Base-by-base conservation (phyloP, 1,140 invertebrate genomes). In the Antheraea mylitta region DNA sequence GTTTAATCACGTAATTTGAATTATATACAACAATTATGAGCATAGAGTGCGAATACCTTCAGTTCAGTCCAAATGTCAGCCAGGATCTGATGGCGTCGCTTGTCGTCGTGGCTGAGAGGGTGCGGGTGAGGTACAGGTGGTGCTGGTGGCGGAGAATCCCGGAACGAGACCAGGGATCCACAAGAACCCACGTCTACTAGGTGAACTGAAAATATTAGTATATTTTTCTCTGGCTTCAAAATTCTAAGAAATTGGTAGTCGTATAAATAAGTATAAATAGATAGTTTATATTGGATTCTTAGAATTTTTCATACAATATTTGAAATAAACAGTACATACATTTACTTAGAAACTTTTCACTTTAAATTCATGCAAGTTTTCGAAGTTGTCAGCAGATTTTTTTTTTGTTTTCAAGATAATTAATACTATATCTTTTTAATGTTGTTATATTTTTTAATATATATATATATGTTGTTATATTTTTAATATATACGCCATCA, bases 41-140 rank as follows among this genome's bases (percentile, higher is more conserved):
- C n/a, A n/a, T n/a, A n/a, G n/a, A n/a, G n/a, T n/a, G n/a, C n/a
- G n/a, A n/a, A 45, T 79, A 90, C 89, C 86, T 94, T 94, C 18
- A 94, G 78, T 76, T 94, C 94, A 64, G 93, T 94, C 93, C 94
- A 94, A 45, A 94, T 91, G 66, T 94, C 92, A 7, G 93, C 90
- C n/a, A 94, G 80, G 58, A 94, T 93, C 79, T 94, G 93, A 76
- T 94, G 94, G 37, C 94, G 82, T 66, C 93, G 90, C 78, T 94
- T 94, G 76, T 94, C 93, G 86, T 94, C 94, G 61, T 93, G 89
- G 58, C 88, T 93, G 60, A 94, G 89, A 67, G 93, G 92, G 64
- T 94, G 91, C 69, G 83, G 89, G 19, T 83, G 86, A 7, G 77
- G 82, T 11, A 67, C 82, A 6, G 82, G 87, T 36, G 74, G 85